These are phyloP conservation scores for Ispidina picta DNA, from an alignment of 2,797 vertebrate species.

Conservation along the genomic window DNA sequence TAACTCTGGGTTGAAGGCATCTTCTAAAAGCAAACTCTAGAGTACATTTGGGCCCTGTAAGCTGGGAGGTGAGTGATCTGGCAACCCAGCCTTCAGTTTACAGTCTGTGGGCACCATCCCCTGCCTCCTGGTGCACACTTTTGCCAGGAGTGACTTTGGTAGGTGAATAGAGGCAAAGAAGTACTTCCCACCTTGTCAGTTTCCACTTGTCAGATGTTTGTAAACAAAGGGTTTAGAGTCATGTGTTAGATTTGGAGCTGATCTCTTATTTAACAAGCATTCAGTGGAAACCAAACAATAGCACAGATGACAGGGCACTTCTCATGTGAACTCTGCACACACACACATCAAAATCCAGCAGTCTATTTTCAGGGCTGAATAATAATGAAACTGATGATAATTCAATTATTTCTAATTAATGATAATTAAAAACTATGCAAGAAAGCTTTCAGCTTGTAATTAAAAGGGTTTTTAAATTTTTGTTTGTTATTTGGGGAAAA, in stretches of 20 bases:
- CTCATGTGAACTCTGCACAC: not conserved
- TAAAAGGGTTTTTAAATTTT: not conserved
- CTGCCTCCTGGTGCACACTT: not conserved
- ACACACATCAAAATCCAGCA: not conserved
- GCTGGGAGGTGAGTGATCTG: not conserved
- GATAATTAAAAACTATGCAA: too few species aligned
- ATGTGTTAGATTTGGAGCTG: not conserved
- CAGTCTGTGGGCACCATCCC: not conserved
- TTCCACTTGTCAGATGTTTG: not conserved
- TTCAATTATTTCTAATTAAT: too few species aligned
- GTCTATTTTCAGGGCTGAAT: not conserved
- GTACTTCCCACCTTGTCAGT: not conserved
- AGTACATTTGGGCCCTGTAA: not conserved
- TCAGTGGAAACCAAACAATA: not conserved
- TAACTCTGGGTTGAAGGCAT: slow-evolving; percentile 4
- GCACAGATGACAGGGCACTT: not conserved
- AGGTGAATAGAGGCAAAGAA: not conserved
- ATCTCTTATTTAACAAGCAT: not conserved
- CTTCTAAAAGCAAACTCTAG: not conserved
- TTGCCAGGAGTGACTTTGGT: not conserved
- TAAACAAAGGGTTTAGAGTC: not conserved
- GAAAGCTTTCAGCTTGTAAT: not conserved
- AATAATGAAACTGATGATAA: too few species aligned
- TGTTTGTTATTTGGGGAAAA: not conserved
- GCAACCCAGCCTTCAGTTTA: not conserved